Evolutionary conservation across 2,888 invertebrate genomes (phyloP).

Genomic region (Lissocephala sabroskyi): DNA sequence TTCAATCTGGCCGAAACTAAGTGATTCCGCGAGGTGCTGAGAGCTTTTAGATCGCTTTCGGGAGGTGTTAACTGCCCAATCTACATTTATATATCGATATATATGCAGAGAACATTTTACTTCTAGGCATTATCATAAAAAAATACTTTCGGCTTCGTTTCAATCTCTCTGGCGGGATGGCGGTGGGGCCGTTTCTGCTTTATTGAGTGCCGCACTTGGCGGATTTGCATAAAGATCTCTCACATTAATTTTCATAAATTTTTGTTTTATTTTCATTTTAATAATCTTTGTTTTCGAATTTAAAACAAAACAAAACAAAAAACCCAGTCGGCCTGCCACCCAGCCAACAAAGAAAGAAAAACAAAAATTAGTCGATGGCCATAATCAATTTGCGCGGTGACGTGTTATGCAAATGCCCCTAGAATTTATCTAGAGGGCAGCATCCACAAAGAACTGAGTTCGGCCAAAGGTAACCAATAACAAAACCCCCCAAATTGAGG

Average conservation of each 20-base stretch:
- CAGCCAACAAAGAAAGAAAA: too few species aligned
- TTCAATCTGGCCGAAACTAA: too few species aligned
- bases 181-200: conserved; percentile 1
- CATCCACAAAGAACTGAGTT: too few species aligned
- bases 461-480: conserved; percentile 1
- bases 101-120: conserved; percentile 7
- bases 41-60: too few species aligned
- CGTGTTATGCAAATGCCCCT: too few species aligned
- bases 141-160: conserved; percentile 1
- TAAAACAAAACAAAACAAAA: too few species aligned
- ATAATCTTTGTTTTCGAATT: not conserved
- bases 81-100: conserved; percentile 30
- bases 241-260: conserved; percentile 8
- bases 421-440: too few species aligned
- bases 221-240: conserved; percentile 16
- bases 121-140: not conserved
- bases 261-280: not conserved
- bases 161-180: too few species aligned
- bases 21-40: too few species aligned
- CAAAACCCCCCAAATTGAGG: conserved; percentile 36
- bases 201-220: conserved; percentile 8
- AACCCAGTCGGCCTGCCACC: not conserved
- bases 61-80: conserved; percentile 5
- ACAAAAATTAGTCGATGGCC: not conserved
- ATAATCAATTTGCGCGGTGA: too few species aligned